Conservation (phyloP, 2,797 vertebrate species). For the Moxostoma hubbsi region DNA sequence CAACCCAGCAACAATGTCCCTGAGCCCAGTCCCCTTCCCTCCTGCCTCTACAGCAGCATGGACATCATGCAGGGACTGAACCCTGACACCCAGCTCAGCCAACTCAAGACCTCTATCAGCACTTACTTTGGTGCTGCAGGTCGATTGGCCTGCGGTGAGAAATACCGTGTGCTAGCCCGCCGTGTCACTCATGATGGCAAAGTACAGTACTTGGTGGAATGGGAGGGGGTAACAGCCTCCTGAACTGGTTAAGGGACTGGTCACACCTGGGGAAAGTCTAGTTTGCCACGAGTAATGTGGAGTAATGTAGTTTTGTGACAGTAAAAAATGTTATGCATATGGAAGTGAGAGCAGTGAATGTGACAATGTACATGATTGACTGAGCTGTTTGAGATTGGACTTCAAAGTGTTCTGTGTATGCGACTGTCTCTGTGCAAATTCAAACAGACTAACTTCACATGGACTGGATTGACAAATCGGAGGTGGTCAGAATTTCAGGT, state of each 20-base stretch:
- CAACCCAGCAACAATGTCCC: slow-evolving; percentile 58
- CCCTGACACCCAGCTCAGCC: slow-evolving; percentile 92
- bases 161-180: slow-evolving; percentile 93
- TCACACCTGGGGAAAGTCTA: slow-evolving; percentile 6
- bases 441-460: slow-evolving; percentile 19
- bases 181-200: slow-evolving; percentile 95
- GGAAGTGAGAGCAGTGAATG: slow-evolving; percentile 14
- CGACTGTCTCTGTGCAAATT: slow-evolving; percentile 41
- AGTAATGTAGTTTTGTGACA: slow-evolving; percentile 17
- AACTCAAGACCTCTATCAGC: slow-evolving; percentile 97
- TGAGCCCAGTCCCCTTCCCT: slow-evolving; percentile 81
- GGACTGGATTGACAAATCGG: not conserved
- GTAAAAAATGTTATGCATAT: not conserved
- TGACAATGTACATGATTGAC: slow-evolving; percentile 23
- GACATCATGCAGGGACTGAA: slow-evolving; percentile 94
- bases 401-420: not conserved
- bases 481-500: slow-evolving; percentile 20
- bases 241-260: slow-evolving; percentile 72
- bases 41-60: slow-evolving; percentile 80
- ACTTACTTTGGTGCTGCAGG: slow-evolving; percentile 97
- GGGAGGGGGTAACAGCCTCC: slow-evolving; percentile 97
- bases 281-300: not conserved
- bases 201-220: slow-evolving; percentile 98
- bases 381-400: not conserved
- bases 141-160: slow-evolving; percentile 96